Conservation (phyloP, 2,113 vertebrate genomes). For the Gadus macrocephalus region DNA sequence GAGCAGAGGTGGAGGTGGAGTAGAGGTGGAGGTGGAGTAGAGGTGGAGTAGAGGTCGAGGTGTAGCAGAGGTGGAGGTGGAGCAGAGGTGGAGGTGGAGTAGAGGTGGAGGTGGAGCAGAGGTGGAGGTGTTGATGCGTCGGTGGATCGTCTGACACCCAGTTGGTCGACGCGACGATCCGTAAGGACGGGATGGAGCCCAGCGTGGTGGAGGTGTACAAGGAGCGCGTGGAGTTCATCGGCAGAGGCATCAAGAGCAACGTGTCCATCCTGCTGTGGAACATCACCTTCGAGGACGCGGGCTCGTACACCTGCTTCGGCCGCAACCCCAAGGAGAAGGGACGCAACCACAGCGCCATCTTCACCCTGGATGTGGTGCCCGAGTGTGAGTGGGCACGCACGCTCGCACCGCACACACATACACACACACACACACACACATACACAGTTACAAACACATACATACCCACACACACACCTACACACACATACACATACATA, state of each 20-base stretch:
- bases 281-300: constrained; percentile 86
- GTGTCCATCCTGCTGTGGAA: constrained; percentile 82
- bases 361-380: constrained; percentile 83
- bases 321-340: constrained; percentile 85
- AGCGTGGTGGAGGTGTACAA: constrained; percentile 38
- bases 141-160: constrained; percentile 31
- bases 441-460: too few species aligned
- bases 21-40: too few species aligned
- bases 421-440: too few species aligned
- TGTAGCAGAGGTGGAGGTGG: too few species aligned
- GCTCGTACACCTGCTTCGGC: constrained; percentile 85
- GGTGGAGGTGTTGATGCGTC: too few species aligned
- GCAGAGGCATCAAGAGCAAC: constrained; percentile 72
- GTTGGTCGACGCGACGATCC: constrained; percentile 73
- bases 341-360: constrained; percentile 77
- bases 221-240: constrained; percentile 77
- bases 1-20: too few species aligned
- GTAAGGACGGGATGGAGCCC: constrained; percentile 45
- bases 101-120: too few species aligned
- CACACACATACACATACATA: too few species aligned
- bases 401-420: too few species aligned
- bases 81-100: too few species aligned
- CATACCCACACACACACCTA: too few species aligned
- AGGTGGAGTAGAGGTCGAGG: too few species aligned
- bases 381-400: constrained; percentile 73